A percentile compares a stretch with the other conserved stretches of the same genome.
Evolutionary conservation across 2,113 vertebrate species (phyloP).

Genomic region (Promerops cafer): DNA sequence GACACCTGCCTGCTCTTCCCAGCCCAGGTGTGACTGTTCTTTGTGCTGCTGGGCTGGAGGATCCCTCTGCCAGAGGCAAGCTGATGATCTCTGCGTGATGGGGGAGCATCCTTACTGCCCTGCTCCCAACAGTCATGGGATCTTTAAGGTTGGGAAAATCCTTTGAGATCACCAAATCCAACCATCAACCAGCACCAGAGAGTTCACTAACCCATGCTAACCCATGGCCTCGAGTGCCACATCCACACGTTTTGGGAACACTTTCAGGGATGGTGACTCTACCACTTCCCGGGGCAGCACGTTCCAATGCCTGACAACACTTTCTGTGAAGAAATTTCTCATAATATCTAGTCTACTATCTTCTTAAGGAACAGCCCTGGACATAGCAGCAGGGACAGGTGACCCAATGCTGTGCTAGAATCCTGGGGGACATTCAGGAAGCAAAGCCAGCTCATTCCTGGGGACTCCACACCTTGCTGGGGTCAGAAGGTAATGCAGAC

Average conservation of each 20-base stretch:
- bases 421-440: background rate
- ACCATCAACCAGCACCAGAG: background rate
- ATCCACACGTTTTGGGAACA: background rate
- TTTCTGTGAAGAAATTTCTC: background rate
- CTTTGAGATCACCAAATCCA: background rate
- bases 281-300: background rate
- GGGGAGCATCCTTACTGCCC: background rate
- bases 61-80: background rate
- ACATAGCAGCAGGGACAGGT: background rate
- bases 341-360: too few species aligned
- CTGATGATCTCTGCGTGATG: accelerated
- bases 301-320: background rate
- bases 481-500: accelerated
- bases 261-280: background rate
- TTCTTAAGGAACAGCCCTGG: background rate
- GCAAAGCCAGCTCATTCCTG: background rate
- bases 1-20: background rate
- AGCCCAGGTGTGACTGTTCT: background rate
- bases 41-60: accelerated
- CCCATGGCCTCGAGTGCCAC: background rate
- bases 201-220: background rate
- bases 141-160: background rate
- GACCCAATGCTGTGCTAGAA: background rate
- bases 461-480: background rate
- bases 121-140: background rate